phyloP scores from a whole-genome alignment of 92 coral and sea anemone species.

The Hydrozoanthus gracilis region DNA sequence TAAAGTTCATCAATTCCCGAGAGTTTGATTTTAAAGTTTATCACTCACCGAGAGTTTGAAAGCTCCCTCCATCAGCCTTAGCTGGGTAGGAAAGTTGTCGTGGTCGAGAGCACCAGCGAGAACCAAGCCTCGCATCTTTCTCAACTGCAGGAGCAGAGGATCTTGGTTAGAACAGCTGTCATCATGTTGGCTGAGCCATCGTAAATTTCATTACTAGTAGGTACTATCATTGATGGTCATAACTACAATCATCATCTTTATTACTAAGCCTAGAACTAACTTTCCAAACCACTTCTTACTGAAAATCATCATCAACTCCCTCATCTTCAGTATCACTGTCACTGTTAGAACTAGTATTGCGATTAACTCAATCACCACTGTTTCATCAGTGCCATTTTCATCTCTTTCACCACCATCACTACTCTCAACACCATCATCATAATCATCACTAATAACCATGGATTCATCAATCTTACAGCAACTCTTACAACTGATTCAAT shows the following conservation, averaged over 20 bases:
- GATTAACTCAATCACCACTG: background rate
- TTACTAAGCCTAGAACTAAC: too few species aligned
- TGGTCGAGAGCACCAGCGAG: slow-evolving; percentile 89
- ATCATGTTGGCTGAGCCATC: background rate
- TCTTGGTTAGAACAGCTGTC: background rate
- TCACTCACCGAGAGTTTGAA: slow-evolving; percentile 93
- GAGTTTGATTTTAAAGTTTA: too few species aligned
- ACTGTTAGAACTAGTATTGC: background rate
- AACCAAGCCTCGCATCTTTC: slow-evolving; percentile 83
- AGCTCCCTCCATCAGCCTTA: slow-evolving; percentile 92
- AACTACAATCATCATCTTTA: too few species aligned
- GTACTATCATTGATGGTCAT: background rate
- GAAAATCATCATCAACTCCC: background rate
- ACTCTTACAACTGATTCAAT: too few species aligned
- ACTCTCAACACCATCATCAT: background rate
- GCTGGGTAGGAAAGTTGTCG: slow-evolving; percentile 67
- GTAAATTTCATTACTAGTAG: background rate
- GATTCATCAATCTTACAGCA: too few species aligned
- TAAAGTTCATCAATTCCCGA: too few species aligned
- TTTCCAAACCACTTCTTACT: too few species aligned
- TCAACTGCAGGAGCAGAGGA: slow-evolving; percentile 58
- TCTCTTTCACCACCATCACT: background rate
- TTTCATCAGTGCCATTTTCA: background rate
- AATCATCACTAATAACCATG: background rate
- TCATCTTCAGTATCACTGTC: background rate